Percentiles rank a stretch among this genome's conserved stretches.
Conservation (phyloP, 2,797 vertebrate species). For the Falco peregrinus region DNA sequence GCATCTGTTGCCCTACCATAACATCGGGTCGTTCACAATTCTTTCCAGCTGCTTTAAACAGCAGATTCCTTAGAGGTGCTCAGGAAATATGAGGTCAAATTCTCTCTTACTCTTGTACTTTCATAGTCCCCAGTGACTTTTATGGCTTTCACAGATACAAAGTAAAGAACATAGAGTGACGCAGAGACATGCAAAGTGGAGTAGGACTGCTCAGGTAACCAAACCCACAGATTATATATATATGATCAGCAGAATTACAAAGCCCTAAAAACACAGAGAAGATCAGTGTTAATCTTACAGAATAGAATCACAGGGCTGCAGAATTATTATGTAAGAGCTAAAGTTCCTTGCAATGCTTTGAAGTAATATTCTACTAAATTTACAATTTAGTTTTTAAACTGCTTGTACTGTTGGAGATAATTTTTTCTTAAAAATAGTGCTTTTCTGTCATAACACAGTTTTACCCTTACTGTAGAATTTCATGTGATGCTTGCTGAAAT, state of each 20-base stretch:
- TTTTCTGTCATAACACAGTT: background rate
- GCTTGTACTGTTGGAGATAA: background rate
- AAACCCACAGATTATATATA: background rate
- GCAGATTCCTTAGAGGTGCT: background rate
- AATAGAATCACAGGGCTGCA: background rate
- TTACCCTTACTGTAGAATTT: background rate
- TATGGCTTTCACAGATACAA: background rate
- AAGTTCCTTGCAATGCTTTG: background rate
- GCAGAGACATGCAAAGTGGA: background rate
- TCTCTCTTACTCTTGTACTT: background rate
- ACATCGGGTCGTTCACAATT: background rate
- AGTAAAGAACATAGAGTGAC: background rate
- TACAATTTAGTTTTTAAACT: background rate
- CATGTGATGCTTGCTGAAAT: background rate
- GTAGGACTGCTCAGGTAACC: background rate
- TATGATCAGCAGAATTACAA: background rate
- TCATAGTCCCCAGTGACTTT: background rate
- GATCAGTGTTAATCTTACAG: background rate
- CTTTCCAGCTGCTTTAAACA: background rate
- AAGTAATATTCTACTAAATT: background rate
- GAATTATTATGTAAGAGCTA: background rate
- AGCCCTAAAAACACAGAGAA: background rate
- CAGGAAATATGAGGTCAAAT: background rate
- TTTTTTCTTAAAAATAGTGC: background rate
- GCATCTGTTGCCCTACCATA: background rate